Evolutionary conservation across 2,113 vertebrate species (phyloP).

Genomic region (Bambusicola thoracicus): DNA sequence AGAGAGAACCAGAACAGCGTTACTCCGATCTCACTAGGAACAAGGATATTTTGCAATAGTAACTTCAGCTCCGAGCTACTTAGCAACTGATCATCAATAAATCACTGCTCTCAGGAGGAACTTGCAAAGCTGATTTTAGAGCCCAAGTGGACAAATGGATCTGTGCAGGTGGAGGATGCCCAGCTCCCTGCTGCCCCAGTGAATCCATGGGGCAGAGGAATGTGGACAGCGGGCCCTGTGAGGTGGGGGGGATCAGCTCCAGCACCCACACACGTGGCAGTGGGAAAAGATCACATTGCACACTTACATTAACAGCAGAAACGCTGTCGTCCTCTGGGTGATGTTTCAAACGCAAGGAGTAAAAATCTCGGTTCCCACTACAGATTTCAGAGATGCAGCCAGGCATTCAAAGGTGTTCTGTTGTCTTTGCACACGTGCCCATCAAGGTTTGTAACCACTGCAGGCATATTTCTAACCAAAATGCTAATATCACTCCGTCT

Average conservation of each 20-base stretch:
- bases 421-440: not conserved
- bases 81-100: slow-evolving; percentile 16
- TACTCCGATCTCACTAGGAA: not conserved
- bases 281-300: not conserved
- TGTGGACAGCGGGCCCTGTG: not conserved
- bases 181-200: not conserved
- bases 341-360: slow-evolving; percentile 46
- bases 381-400: accelerated
- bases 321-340: not conserved
- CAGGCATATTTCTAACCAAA: not conserved
- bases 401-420: not conserved
- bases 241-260: not conserved
- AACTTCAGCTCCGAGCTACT: not conserved
- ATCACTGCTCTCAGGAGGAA: not conserved
- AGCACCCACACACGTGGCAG: not conserved
- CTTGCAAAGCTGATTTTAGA: not conserved
- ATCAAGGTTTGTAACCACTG: accelerated
- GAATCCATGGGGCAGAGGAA: not conserved
- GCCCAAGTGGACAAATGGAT: not conserved
- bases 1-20: not conserved
- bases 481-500: not conserved
- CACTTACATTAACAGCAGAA: not conserved
- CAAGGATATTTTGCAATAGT: not conserved
- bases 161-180: not conserved
- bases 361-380: slow-evolving; percentile 43